These are phyloP conservation scores for Thalassaphorura encarpata DNA, from an alignment of 1,140 invertebrate genomes.

Conservation along the genomic window DNA sequence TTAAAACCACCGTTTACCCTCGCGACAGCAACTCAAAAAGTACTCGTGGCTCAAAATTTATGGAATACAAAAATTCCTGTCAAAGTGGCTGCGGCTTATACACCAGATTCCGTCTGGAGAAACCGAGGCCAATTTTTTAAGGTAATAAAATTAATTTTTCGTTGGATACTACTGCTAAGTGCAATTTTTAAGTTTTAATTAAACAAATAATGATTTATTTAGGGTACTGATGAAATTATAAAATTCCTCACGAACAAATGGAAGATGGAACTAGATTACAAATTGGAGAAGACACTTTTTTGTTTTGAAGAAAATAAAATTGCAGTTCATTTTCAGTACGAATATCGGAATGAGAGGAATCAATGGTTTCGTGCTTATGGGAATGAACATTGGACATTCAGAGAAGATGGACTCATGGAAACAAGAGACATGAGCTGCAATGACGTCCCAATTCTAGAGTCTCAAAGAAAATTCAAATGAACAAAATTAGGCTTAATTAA, in stretches of 20 bases:
- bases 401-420: slow-evolving; percentile 8
- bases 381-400: slow-evolving; percentile 14
- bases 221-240: slow-evolving; percentile 3
- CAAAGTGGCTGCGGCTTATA: slow-evolving; percentile 3
- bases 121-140: slow-evolving; percentile 2
- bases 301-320: slow-evolving; percentile 13
- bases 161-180: too few relatives aligned
- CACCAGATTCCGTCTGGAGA: neutral
- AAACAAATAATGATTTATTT: too few relatives aligned
- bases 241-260: slow-evolving; percentile 6
- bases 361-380: slow-evolving; percentile 14
- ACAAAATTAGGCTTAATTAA: too few relatives aligned
- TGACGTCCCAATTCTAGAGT: neutral
- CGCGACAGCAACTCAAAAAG: neutral
- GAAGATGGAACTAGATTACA: slow-evolving; percentile 10
- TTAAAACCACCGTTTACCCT: slow-evolving; percentile 9
- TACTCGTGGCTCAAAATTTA: neutral
- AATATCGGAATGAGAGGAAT: slow-evolving; percentile 1
- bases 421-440: slow-evolving; percentile 1
- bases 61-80: slow-evolving; percentile 2
- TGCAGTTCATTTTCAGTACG: slow-evolving; percentile 16
- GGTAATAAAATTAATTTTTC: too few relatives aligned
- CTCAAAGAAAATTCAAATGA: neutral
- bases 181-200: too few relatives aligned
- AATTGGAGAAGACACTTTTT: slow-evolving; percentile 8